phyloP scores from a whole-genome alignment of 2,113 vertebrate species.

The Typhlomys cinereus region DNA sequence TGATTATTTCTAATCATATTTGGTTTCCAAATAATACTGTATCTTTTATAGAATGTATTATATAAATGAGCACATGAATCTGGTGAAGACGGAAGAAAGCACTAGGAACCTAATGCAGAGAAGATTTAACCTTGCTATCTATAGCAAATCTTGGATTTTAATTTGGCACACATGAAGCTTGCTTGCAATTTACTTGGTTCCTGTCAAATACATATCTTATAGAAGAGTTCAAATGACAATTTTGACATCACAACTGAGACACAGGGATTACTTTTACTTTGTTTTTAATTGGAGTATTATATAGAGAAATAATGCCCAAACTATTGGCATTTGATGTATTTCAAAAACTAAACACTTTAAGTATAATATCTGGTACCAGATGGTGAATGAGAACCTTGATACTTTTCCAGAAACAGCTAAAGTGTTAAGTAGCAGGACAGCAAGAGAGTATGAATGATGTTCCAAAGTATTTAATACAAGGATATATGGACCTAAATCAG shows the following conservation, averaged over 20 bases:
- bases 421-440: neutral
- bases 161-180: neutral
- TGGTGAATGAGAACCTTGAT: neutral
- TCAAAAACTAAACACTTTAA: neutral
- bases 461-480: neutral
- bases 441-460: neutral
- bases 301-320: neutral
- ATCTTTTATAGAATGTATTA: neutral
- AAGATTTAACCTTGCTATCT: neutral
- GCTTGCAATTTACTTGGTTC: neutral
- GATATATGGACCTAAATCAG: neutral
- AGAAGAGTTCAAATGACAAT: neutral
- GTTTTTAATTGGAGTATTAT: neutral
- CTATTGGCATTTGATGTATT: neutral
- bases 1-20: neutral
- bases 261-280: neutral
- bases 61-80: neutral
- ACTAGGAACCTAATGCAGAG: neutral
- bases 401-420: neutral
- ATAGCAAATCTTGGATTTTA: conserved; percentile 3
- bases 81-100: neutral
- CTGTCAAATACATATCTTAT: neutral
- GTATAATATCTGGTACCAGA: neutral
- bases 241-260: neutral
- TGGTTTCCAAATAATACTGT: neutral